phyloP scores from a whole-genome alignment of 2,113 vertebrate species.

The Manacus vitellinus region DNA sequence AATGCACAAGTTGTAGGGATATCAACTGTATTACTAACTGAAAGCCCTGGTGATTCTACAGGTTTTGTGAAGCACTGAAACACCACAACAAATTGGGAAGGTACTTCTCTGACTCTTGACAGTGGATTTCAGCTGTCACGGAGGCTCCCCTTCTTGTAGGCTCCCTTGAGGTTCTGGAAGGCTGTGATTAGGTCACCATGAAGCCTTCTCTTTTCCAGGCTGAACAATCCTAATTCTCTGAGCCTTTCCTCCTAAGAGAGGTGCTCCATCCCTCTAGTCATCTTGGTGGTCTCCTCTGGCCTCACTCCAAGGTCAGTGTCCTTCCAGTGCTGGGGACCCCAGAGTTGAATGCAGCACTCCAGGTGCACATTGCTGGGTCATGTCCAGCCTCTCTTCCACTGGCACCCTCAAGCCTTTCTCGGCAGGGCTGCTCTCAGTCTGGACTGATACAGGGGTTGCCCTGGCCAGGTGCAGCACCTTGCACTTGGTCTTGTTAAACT shows the following conservation, averaged over 20 bases:
- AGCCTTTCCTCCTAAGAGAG: not conserved
- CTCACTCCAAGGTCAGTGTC: rapidly evolving
- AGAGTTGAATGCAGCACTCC: not conserved
- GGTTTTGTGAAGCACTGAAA: not conserved
- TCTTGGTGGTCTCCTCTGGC: not conserved
- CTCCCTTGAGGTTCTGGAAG: not conserved
- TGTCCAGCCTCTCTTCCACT: not conserved
- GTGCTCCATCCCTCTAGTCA: not conserved
- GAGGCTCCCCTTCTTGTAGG: not conserved
- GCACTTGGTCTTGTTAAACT: not conserved
- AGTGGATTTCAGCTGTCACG: not conserved
- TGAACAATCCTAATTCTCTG: not conserved
- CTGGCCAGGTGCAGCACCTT: not conserved
- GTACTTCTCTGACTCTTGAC: not conserved
- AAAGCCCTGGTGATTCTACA: not conserved
- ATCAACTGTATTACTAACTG: not conserved
- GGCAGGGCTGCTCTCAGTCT: not conserved
- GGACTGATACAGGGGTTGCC: not conserved
- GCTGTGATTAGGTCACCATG: not conserved
- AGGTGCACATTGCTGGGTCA: rapidly evolving
- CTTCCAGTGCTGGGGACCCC: not conserved
- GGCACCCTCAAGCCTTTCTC: not conserved
- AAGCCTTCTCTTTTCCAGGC: not conserved
- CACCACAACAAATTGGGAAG: not conserved
- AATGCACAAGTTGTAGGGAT: not conserved